Conservation (phyloP, 2,888 invertebrate genomes). For the Erebia palarica region DNA sequence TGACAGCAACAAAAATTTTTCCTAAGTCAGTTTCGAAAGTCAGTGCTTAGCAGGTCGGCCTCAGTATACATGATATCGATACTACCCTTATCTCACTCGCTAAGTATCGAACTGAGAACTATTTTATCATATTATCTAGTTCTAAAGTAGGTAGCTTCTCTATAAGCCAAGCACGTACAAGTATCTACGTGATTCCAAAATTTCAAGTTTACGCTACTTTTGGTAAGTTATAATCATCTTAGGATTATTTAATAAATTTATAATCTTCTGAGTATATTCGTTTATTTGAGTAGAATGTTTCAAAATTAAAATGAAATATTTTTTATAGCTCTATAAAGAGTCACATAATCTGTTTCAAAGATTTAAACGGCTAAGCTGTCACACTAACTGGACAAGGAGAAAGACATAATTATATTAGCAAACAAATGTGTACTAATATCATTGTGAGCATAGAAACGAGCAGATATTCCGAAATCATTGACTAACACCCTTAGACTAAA, state of each 20-base stretch:
- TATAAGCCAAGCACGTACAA: slow-evolving; percentile 12
- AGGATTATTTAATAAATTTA: not conserved
- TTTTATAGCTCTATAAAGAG: not conserved
- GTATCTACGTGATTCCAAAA: slow-evolving; percentile 14
- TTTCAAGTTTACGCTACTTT: slow-evolving; percentile 13
- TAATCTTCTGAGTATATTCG: not conserved
- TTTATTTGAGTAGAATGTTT: not conserved
- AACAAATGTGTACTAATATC: not conserved
- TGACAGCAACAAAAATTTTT: too few species aligned
- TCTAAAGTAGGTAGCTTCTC: slow-evolving; percentile 8
- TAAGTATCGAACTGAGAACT: not conserved
- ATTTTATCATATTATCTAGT: slow-evolving; percentile 13
- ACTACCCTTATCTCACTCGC: not conserved
- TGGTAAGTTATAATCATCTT: slow-evolving; percentile 13
- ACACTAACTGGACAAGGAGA: too few species aligned
- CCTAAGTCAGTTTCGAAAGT: too few species aligned
- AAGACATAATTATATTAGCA: not conserved
- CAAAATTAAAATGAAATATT: not conserved
- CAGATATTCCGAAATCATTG: too few species aligned
- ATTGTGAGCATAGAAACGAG: too few species aligned
- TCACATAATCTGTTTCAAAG: not conserved
- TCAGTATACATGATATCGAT: not conserved
- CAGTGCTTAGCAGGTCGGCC: too few species aligned
- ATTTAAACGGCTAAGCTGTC: not conserved
- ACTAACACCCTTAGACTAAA: too few species aligned